Evolutionary conservation across 2,888 invertebrate genomes (phyloP).

Genomic region (Meiosimyza platycephala): DNA sequence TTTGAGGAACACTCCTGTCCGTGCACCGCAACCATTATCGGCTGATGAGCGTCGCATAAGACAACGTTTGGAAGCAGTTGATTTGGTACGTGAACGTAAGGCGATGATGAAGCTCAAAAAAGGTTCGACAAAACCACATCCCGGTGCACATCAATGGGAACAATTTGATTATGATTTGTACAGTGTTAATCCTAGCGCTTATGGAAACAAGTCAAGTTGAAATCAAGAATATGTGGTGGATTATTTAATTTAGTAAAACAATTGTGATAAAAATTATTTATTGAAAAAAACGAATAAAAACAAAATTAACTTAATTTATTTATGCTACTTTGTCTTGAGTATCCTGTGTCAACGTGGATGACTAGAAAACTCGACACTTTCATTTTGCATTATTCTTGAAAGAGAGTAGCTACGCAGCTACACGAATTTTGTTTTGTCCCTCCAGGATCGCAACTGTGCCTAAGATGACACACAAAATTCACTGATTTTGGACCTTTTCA

Average conservation of each 20-base stretch:
- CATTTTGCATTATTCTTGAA: too few species aligned
- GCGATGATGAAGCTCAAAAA: slow-evolving; percentile 53
- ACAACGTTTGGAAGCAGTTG: slow-evolving; percentile 50
- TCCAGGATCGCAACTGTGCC: too few species aligned
- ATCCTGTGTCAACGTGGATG: too few species aligned
- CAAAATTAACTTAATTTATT: too few species aligned
- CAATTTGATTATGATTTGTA: slow-evolving; percentile 63
- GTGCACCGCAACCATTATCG: slow-evolving; percentile 55
- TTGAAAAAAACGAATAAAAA: slow-evolving; percentile 45
- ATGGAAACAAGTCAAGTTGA: background rate
- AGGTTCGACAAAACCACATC: slow-evolving; percentile 52
- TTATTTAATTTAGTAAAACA: slow-evolving; percentile 9
- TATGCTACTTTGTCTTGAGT: too few species aligned
- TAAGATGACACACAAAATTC: too few species aligned
- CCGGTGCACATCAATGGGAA: slow-evolving; percentile 58
- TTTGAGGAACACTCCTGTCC: slow-evolving; percentile 47
- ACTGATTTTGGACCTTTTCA: too few species aligned
- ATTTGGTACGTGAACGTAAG: slow-evolving; percentile 51
- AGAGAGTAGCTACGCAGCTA: too few species aligned
- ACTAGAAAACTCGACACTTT: too few species aligned
- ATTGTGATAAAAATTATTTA: slow-evolving; percentile 54
- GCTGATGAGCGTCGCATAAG: slow-evolving; percentile 54
- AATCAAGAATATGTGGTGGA: background rate
- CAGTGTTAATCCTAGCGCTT: slow-evolving; percentile 51
- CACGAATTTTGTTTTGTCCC: too few species aligned